Percentiles rank a stretch among this genome's conserved stretches.
phyloP scores from a whole-genome alignment of 2,113 vertebrate genomes.

The Tricholaema leucomelas region DNA sequence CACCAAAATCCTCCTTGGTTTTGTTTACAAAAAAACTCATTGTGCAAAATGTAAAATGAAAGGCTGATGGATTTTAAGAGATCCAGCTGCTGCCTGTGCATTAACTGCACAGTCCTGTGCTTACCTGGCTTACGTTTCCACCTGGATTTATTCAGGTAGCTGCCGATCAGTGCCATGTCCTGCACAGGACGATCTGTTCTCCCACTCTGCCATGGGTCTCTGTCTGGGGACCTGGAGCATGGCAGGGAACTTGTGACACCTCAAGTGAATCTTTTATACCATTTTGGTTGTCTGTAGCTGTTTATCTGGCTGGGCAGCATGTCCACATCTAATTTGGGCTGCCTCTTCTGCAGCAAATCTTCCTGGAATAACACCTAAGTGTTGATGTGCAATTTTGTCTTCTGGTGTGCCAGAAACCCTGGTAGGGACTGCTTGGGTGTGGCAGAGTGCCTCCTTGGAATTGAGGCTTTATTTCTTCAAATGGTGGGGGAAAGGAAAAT shows the following conservation, averaged over 20 bases:
- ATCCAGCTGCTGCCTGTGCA: background rate
- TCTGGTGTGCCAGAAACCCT: background rate
- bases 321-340: background rate
- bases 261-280: background rate
- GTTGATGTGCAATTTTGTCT: rapidly evolving
- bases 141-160: background rate
- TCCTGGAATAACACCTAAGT: background rate
- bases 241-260: background rate
- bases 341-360: background rate
- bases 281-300: background rate
- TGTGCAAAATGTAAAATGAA: background rate
- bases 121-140: background rate
- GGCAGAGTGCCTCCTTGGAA: background rate
- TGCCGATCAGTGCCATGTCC: background rate
- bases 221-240: rapidly evolving
- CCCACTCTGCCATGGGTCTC: background rate
- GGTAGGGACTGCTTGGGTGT: background rate
- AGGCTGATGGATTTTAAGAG: background rate
- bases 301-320: background rate
- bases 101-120: background rate
- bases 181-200: rapidly evolving
- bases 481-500: background rate
- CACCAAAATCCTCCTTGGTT: rapidly evolving
- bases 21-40: background rate
- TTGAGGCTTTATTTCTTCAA: background rate